These are phyloP conservation scores for Eira barbara DNA, from an alignment of 2,113 vertebrate species.

Conservation along the genomic window DNA sequence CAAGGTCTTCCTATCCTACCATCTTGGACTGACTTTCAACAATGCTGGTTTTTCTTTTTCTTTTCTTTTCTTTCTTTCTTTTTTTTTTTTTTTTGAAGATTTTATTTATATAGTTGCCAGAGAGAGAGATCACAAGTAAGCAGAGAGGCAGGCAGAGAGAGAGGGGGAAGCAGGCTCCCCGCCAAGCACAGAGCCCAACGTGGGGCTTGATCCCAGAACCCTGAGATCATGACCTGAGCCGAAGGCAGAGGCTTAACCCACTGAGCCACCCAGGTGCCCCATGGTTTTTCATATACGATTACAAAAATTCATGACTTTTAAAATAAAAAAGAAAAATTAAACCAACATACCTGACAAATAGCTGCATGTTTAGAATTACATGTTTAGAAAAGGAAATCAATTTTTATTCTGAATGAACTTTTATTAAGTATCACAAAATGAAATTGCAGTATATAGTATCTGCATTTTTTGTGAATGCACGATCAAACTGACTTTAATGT, in stretches of 20 bases:
- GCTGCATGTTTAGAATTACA: neutral
- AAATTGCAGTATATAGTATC: neutral
- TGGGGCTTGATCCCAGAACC: too few relatives aligned
- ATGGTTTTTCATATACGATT: neutral
- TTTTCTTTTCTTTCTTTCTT: too few relatives aligned
- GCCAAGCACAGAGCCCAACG: too few relatives aligned
- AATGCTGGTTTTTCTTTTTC: neutral
- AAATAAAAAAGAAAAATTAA: neutral
- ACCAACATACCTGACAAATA: neutral
- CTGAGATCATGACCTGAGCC: too few relatives aligned
- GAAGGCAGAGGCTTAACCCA: too few relatives aligned
- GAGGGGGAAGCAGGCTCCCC: too few relatives aligned
- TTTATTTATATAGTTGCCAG: too few relatives aligned
- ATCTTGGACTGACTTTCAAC: neutral
- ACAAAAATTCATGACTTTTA: neutral
- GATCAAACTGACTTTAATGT: neutral
- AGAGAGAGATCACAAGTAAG: too few relatives aligned
- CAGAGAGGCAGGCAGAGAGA: too few relatives aligned
- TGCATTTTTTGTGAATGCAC: neutral
- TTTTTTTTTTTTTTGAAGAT: too few relatives aligned
- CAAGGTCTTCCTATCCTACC: neutral
- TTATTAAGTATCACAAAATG: neutral
- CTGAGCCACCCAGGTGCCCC: too few relatives aligned
- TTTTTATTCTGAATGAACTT: neutral
- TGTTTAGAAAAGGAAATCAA: neutral